Evolutionary conservation across 1,140 invertebrate species (phyloP).

Genomic region (Camponotus floridanus): DNA sequence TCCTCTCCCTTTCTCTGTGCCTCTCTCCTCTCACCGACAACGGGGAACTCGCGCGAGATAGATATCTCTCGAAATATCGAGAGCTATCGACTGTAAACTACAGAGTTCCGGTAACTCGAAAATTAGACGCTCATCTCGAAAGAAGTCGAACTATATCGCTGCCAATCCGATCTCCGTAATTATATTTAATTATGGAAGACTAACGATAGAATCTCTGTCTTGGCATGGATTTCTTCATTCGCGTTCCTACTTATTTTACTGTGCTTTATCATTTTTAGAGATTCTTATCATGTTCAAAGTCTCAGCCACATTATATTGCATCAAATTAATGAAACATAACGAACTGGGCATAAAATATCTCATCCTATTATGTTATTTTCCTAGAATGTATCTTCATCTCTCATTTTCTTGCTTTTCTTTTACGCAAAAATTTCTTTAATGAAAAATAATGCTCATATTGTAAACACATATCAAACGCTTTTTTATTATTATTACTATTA

Average conservation of each 20-base stretch:
- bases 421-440: not conserved
- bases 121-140: slow-evolving; percentile 21
- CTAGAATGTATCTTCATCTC: slow-evolving; percentile 45
- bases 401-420: slow-evolving; percentile 18
- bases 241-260: not conserved
- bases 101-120: slow-evolving; percentile 30
- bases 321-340: slow-evolving; percentile 75
- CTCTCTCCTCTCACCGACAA: slow-evolving; percentile 25
- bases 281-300: slow-evolving; percentile 61
- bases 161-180: slow-evolving; percentile 58
- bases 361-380: slow-evolving; percentile 75
- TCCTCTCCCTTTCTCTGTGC: not conserved
- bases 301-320: slow-evolving; percentile 52
- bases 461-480: not conserved
- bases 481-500: not conserved
- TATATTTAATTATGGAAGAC: slow-evolving; percentile 74
- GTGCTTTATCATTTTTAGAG: not conserved
- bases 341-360: slow-evolving; percentile 65
- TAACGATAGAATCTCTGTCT: slow-evolving; percentile 18
- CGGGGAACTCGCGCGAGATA: slow-evolving; percentile 31
- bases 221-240: slow-evolving; percentile 5
- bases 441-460: not conserved
- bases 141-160: slow-evolving; percentile 60
- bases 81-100: slow-evolving; percentile 48
- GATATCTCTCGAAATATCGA: slow-evolving; percentile 73